Evolutionary conservation across 2,113 vertebrate species (phyloP).

Genomic region (Corythornis vintsioides): DNA sequence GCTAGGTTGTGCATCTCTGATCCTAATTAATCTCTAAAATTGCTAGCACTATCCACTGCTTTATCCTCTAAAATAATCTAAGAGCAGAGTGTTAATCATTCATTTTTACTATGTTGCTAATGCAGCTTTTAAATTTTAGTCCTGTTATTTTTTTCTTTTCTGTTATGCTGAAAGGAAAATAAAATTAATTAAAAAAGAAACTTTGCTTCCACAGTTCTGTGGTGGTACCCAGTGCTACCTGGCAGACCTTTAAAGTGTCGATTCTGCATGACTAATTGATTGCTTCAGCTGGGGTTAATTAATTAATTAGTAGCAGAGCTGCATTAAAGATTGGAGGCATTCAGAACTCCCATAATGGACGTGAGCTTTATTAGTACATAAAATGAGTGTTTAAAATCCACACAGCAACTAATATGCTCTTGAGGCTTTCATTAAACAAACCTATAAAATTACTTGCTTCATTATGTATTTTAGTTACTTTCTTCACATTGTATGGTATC

Average conservation of each 20-base stretch:
- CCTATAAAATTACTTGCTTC: slow-evolving; percentile 99
- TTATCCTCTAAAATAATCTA: slow-evolving; percentile 2
- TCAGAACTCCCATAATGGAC: slow-evolving; percentile 77
- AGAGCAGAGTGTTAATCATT: background rate
- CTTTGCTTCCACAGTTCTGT: slow-evolving; percentile 19
- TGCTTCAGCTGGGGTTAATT: slow-evolving; percentile 85
- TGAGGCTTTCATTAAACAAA: slow-evolving; percentile 98
- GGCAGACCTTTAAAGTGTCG: slow-evolving; percentile 72
- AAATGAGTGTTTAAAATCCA: slow-evolving; percentile 85
- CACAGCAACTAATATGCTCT: slow-evolving; percentile 79
- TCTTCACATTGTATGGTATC: slow-evolving; percentile 83
- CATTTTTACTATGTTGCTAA: background rate
- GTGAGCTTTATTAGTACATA: slow-evolving; percentile 83
- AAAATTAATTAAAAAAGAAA: slow-evolving; percentile 39
- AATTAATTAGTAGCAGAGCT: slow-evolving; percentile 89
- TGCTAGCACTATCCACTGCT: background rate
- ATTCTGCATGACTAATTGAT: slow-evolving; percentile 85
- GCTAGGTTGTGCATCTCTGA: background rate
- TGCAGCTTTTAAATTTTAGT: background rate
- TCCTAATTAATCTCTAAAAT: background rate
- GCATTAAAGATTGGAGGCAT: slow-evolving; percentile 78
- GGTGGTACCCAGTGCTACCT: slow-evolving; percentile 26
- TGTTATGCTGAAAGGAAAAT: background rate
- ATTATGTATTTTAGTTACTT: slow-evolving; percentile 96
- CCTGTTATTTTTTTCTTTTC: background rate